phyloP scores from a whole-genome alignment of 2,797 vertebrate species.

The Apogon talboti region DNA sequence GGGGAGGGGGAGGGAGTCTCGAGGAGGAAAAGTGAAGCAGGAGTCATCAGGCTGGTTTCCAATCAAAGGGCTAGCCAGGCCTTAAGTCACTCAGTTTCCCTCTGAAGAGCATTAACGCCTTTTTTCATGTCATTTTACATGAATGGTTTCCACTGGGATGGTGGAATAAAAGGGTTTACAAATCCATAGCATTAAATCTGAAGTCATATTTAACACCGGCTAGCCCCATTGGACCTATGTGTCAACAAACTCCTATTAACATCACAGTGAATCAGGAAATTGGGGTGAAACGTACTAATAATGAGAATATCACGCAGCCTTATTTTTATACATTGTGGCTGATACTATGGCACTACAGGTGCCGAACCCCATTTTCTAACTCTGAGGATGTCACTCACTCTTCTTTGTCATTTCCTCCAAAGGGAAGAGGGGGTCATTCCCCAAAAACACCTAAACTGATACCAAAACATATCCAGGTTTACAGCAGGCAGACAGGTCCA shows the following conservation, averaged over 20 bases:
- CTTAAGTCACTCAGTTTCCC: slow-evolving; percentile 25
- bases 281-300: slow-evolving; percentile 51
- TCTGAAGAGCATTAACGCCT: slow-evolving; percentile 15
- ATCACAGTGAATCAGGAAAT: slow-evolving; percentile 66
- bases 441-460: slow-evolving; percentile 80
- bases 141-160: slow-evolving; percentile 35
- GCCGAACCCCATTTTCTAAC: slow-evolving; percentile 52
- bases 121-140: slow-evolving; percentile 8
- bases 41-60: slow-evolving; percentile 59
- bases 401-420: slow-evolving; percentile 66
- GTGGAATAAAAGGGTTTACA: slow-evolving; percentile 23
- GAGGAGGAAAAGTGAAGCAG: slow-evolving; percentile 69
- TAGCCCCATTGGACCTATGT: slow-evolving; percentile 36
- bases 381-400: slow-evolving; percentile 59
- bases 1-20: slow-evolving; percentile 37
- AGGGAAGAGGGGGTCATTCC: slow-evolving; percentile 50
- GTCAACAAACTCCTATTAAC: slow-evolving; percentile 35
- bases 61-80: slow-evolving; percentile 30
- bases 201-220: slow-evolving; percentile 28
- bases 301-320: slow-evolving; percentile 30
- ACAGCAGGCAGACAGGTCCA: slow-evolving; percentile 85
- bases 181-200: slow-evolving; percentile 27
- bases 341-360: slow-evolving; percentile 29
- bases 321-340: slow-evolving; percentile 38
- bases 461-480: slow-evolving; percentile 85